Percentiles rank a stretch among this genome's conserved stretches.
Conservation (phyloP, 2,888 invertebrate genomes). For the Caenorhabditis japonica region DNA sequence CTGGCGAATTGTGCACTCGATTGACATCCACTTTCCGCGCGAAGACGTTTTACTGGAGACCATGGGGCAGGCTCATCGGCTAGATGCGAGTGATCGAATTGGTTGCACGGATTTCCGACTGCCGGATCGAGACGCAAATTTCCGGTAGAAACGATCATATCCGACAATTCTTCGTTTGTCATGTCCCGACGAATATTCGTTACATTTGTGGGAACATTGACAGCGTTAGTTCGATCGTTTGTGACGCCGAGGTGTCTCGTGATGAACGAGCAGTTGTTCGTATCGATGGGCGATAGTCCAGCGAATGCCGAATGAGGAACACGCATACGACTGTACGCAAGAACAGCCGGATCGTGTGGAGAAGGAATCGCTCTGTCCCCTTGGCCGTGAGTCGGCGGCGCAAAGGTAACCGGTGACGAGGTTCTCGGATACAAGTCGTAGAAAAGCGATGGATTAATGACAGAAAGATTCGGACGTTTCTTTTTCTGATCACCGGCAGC, state of each 20-base stretch:
- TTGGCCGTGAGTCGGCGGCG: background rate
- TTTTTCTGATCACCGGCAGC: slow-evolving; percentile 10
- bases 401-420: slow-evolving; percentile 35
- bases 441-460: slow-evolving; percentile 50
- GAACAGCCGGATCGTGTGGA: slow-evolving; percentile 49
- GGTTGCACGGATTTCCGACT: background rate
- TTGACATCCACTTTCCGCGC: slow-evolving; percentile 43
- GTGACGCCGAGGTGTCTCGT: slow-evolving; percentile 32
- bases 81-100: background rate
- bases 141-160: slow-evolving; percentile 54
- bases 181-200: slow-evolving; percentile 11
- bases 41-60: slow-evolving; percentile 52
- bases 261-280: slow-evolving; percentile 38
- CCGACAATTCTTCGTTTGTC: slow-evolving; percentile 52
- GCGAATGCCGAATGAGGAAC: slow-evolving; percentile 35
- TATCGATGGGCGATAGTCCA: slow-evolving; percentile 44
- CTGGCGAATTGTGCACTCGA: slow-evolving; percentile 17
- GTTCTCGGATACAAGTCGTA: slow-evolving; percentile 52
- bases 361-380: slow-evolving; percentile 13
- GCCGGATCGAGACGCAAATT: slow-evolving; percentile 38
- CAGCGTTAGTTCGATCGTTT: background rate
- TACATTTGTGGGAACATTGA: background rate
- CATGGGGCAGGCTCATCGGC: slow-evolving; percentile 50
- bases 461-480: slow-evolving; percentile 45
- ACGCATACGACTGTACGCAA: slow-evolving; percentile 38